Evolutionary conservation across 2,888 invertebrate genomes (phyloP).

Genomic region (Uropetala carovei): DNA sequence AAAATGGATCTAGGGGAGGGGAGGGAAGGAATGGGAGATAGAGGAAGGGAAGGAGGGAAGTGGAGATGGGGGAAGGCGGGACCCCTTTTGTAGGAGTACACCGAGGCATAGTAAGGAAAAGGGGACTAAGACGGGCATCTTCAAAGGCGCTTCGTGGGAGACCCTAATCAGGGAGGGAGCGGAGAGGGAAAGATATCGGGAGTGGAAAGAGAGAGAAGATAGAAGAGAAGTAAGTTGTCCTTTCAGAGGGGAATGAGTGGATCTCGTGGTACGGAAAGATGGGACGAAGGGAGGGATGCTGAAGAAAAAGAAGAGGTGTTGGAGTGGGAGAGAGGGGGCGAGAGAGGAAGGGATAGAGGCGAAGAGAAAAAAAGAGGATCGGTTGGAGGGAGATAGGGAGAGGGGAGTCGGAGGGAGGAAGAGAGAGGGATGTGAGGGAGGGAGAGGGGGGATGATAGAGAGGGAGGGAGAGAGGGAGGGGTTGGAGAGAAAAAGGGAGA

Average conservation of each 20-base stretch:
- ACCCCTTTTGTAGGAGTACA: too few relatives aligned
- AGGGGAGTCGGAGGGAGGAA: neutral
- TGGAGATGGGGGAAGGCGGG: too few relatives aligned
- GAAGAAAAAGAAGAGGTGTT: neutral
- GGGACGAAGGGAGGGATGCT: too few relatives aligned
- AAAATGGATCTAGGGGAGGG: neutral
- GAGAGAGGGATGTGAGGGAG: neutral
- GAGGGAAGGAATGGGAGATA: neutral
- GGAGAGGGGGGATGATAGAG: neutral
- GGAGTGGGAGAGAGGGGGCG: neutral
- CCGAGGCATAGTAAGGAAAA: too few relatives aligned
- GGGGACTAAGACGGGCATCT: too few relatives aligned
- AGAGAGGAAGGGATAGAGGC: neutral
- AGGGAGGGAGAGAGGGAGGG: neutral
- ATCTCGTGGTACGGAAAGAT: too few relatives aligned
- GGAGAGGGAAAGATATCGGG: too few relatives aligned
- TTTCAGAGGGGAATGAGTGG: too few relatives aligned
- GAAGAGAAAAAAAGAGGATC: neutral
- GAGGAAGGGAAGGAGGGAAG: neutral
- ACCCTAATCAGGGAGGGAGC: too few relatives aligned
- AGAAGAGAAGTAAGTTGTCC: too few relatives aligned
- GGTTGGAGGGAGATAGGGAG: neutral
- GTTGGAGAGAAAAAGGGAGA: neutral
- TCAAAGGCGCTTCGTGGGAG: too few relatives aligned
- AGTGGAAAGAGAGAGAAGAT: too few relatives aligned